Percentiles rank a stretch among this genome's conserved stretches.
These are phyloP conservation scores for Galemys pyrenaicus DNA, from an alignment of 2,113 vertebrate species.

Conservation along the genomic window DNA sequence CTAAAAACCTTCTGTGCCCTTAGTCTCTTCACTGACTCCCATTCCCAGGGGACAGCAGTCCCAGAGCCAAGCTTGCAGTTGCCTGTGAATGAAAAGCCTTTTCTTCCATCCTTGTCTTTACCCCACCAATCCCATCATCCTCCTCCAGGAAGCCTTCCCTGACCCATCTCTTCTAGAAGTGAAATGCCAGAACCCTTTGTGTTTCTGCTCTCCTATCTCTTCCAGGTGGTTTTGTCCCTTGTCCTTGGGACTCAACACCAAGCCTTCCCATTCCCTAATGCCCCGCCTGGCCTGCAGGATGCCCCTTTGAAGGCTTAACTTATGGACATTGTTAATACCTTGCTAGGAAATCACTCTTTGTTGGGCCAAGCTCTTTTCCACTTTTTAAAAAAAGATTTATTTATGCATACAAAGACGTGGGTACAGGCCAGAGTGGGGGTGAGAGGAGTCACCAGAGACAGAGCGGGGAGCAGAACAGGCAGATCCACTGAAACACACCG, in stretches of 20 bases:
- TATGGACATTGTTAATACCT: background rate
- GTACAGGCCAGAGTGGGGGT: too few species aligned
- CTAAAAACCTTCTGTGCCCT: background rate
- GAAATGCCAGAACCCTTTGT: background rate
- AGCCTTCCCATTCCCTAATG: background rate
- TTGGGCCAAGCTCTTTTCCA: background rate
- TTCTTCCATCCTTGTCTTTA: background rate
- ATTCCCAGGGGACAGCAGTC: background rate
- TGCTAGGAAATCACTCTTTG: background rate
- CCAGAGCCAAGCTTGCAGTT: background rate
- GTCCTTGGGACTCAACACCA: background rate
- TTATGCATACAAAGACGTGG: too few species aligned
- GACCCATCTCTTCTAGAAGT: background rate
- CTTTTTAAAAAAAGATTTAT: conserved; percentile 18
- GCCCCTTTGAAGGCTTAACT: background rate
- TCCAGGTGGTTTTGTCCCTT: background rate
- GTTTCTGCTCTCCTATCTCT: background rate
- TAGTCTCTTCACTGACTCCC: background rate
- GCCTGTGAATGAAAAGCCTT: background rate
- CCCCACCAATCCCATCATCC: background rate
- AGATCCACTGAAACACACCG: too few species aligned
- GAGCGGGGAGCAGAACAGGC: too few species aligned
- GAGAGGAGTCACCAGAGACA: too few species aligned
- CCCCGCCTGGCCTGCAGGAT: background rate
- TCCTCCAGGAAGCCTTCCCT: conserved; percentile 43